Percentiles rank a stretch among this genome's conserved stretches.
phyloP scores from a whole-genome alignment of 2,888 invertebrate genomes.

The Eristalinus aeneus region DNA sequence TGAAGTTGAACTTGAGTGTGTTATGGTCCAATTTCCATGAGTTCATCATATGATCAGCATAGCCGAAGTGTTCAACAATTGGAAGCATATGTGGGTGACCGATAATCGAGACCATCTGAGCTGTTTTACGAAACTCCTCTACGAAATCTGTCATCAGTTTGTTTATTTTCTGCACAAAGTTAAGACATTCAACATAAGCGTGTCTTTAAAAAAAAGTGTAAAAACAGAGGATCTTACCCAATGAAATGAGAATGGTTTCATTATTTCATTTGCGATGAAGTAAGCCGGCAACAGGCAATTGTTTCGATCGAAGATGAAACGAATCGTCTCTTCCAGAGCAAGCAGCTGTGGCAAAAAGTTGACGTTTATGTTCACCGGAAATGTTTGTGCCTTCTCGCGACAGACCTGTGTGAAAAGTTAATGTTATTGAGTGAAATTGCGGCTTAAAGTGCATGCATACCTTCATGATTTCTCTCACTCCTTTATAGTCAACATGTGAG shows the following conservation, averaged over 20 bases:
- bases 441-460: slow-evolving; percentile 77
- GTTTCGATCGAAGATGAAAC: slow-evolving; percentile 95
- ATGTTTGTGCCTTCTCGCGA: slow-evolving; percentile 91
- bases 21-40: slow-evolving; percentile 96
- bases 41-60: slow-evolving; percentile 93
- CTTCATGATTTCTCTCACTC: slow-evolving; percentile 95
- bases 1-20: slow-evolving; percentile 85
- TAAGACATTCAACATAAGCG: too few relatives aligned
- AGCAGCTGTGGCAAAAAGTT: slow-evolving; percentile 91
- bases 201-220: neutral
- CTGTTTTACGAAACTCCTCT: slow-evolving; percentile 95
- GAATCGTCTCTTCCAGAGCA: slow-evolving; percentile 90
- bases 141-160: slow-evolving; percentile 93
- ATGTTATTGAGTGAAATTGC: neutral
- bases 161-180: slow-evolving; percentile 87
- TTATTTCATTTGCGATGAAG: slow-evolving; percentile 96
- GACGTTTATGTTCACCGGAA: slow-evolving; percentile 90
- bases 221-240: slow-evolving; percentile 85
- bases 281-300: slow-evolving; percentile 96
- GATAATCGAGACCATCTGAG: slow-evolving; percentile 97
- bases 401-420: slow-evolving; percentile 84
- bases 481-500: slow-evolving; percentile 96
- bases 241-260: slow-evolving; percentile 88
- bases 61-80: slow-evolving; percentile 95
- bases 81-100: slow-evolving; percentile 95